Evolutionary conservation across 2,113 vertebrate species (phyloP).

Genomic region (Caloenas nicobarica): DNA sequence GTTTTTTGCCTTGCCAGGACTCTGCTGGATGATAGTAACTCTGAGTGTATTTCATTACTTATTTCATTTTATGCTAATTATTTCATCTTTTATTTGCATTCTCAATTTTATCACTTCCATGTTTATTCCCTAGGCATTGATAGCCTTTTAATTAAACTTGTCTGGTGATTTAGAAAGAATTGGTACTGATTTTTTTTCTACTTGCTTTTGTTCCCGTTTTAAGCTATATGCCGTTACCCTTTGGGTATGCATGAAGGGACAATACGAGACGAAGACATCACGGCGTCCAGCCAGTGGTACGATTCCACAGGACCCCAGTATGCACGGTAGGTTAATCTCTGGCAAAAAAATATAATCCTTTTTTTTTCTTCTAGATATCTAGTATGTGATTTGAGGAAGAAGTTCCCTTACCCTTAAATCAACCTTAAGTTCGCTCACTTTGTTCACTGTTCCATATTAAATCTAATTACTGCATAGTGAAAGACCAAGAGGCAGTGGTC

Average conservation of each 20-base stretch:
- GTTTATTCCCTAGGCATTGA: neutral
- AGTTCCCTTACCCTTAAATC: neutral
- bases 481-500: neutral
- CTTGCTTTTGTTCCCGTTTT: neutral
- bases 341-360: neutral
- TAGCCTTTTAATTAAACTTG: neutral
- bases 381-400: neutral
- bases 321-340: conserved; percentile 77
- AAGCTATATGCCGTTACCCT: conserved; percentile 87
- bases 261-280: conserved; percentile 85
- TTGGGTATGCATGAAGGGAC: conserved; percentile 89
- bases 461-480: neutral
- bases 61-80: neutral
- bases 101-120: neutral
- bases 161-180: neutral
- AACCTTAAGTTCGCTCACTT: neutral
- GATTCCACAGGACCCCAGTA: conserved; percentile 87
- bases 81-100: neutral
- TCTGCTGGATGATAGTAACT: neutral
- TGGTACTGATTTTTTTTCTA: neutral
- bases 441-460: neutral
- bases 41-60: neutral
- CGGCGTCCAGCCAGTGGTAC: conserved; percentile 90
- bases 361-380: neutral
- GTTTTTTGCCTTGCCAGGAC: neutral